Evolutionary conservation across 1,140 invertebrate genomes (phyloP).

Genomic region (Caenorhabditis inopinata): DNA sequence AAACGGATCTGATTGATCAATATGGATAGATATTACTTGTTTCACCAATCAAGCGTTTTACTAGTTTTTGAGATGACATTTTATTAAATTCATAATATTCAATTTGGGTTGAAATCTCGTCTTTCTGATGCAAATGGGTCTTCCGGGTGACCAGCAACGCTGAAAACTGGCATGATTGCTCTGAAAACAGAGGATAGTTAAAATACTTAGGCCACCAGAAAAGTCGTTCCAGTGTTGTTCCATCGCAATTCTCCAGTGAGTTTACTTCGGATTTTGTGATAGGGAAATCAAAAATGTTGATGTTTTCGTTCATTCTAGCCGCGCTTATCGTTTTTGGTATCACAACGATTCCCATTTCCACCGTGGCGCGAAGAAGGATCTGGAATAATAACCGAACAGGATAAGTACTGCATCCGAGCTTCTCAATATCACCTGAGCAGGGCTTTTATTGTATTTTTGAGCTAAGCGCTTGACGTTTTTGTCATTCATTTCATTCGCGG

Average conservation of each 20-base stretch:
- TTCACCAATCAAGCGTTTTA: too few relatives aligned
- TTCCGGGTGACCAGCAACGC: not conserved
- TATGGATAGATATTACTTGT: too few relatives aligned
- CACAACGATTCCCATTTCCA: constrained; percentile 65
- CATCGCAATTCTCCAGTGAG: not conserved
- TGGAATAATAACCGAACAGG: constrained; percentile 55
- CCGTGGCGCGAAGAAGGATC: constrained; percentile 65
- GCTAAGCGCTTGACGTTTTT: constrained; percentile 17
- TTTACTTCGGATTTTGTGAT: constrained; percentile 1
- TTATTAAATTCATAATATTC: too few relatives aligned
- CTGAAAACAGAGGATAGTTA: not conserved
- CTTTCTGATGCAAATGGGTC: not conserved
- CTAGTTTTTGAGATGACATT: too few relatives aligned
- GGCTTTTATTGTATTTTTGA: not conserved
- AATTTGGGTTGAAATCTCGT: not conserved
- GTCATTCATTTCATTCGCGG: constrained; percentile 13
- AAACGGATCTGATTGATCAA: too few relatives aligned
- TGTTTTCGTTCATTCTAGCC: constrained; percentile 67
- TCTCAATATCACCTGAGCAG: not conserved
- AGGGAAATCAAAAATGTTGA: constrained; percentile 61
- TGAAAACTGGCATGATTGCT: not conserved
- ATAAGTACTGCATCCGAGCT: too few relatives aligned
- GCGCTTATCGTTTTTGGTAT: constrained; percentile 66
- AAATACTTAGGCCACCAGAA: constrained; percentile 16
- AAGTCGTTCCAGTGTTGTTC: not conserved